Evolutionary conservation across 2,888 invertebrate genomes (phyloP).

Genomic region (Mesorhabditis belari): DNA sequence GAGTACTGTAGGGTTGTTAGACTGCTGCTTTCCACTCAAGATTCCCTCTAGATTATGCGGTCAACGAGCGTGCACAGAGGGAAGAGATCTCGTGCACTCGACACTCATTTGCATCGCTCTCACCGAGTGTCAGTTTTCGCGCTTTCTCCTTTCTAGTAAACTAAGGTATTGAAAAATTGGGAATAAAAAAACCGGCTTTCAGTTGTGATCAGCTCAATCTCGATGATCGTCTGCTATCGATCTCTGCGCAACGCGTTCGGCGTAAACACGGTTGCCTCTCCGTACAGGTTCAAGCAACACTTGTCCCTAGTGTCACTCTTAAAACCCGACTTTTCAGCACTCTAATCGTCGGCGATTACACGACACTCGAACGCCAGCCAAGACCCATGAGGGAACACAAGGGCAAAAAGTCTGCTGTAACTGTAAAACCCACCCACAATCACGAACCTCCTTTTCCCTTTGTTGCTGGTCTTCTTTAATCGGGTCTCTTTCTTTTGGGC

Average conservation of each 20-base stretch:
- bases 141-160: too few species aligned
- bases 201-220: slow-evolving; percentile 9
- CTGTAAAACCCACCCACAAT: too few species aligned
- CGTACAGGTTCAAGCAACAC: slow-evolving; percentile 8
- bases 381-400: neutral
- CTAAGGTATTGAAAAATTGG: neutral
- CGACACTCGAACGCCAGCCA: slow-evolving; percentile 3
- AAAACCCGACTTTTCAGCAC: slow-evolving; percentile 1
- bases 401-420: neutral
- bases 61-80: too few species aligned
- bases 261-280: slow-evolving; percentile 6
- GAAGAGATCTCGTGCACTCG: slow-evolving; percentile 7
- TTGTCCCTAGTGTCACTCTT: neutral
- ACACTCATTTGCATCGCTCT: slow-evolving; percentile 12
- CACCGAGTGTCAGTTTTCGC: slow-evolving; percentile 13
- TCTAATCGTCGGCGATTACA: slow-evolving; percentile 11
- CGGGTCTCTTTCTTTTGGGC: too few species aligned
- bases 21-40: too few species aligned
- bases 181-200: slow-evolving; percentile 5
- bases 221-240: slow-evolving; percentile 19
- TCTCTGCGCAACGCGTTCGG: slow-evolving; percentile 13
- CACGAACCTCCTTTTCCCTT: too few species aligned
- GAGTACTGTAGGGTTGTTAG: too few species aligned
- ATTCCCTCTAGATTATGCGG: slow-evolving; percentile 3
- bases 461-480: too few species aligned